These are phyloP conservation scores for Protonemura montana DNA, from an alignment of 2,888 invertebrate genomes.

Conservation along the genomic window DNA sequence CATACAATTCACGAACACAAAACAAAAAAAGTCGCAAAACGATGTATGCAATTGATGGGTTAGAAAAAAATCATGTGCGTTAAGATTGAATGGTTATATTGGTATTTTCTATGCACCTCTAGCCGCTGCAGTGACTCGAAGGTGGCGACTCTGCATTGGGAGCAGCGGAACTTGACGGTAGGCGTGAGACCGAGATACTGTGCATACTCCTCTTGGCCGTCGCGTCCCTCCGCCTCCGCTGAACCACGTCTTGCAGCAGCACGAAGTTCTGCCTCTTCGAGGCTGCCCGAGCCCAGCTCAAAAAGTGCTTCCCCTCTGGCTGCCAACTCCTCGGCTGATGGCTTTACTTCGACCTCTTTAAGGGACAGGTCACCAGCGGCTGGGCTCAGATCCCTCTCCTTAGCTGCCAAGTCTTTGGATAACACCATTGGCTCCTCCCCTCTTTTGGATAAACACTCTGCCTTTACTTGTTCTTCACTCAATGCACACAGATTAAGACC, in stretches of 20 bases:
- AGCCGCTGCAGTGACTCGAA: not conserved
- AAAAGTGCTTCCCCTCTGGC: not conserved
- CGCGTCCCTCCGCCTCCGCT: conserved; percentile 38
- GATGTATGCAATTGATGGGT: too few species aligned
- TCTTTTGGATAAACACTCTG: not conserved
- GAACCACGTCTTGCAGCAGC: not conserved
- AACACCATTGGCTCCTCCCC: not conserved
- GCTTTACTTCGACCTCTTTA: not conserved
- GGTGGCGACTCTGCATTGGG: conserved; percentile 52
- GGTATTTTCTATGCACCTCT: not conserved
- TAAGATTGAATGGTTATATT: too few species aligned
- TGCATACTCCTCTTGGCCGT: conserved; percentile 65
- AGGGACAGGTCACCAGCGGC: too few species aligned
- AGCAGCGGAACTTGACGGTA: conserved; percentile 75
- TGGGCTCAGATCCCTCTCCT: not conserved
- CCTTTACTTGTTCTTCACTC: not conserved
- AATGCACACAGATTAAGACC: not conserved
- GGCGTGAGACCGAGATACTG: conserved; percentile 77
- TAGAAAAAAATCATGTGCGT: too few species aligned
- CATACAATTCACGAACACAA: too few species aligned
- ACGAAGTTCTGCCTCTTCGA: not conserved
- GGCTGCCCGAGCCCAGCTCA: not conserved
- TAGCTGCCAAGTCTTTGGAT: not conserved
- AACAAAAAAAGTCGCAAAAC: too few species aligned
- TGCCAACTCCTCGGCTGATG: not conserved